Evolutionary conservation across 2,888 invertebrate species (phyloP), one percentile per base, ranked within the genome.

Genomic region (Leucoma salicis): DNA sequence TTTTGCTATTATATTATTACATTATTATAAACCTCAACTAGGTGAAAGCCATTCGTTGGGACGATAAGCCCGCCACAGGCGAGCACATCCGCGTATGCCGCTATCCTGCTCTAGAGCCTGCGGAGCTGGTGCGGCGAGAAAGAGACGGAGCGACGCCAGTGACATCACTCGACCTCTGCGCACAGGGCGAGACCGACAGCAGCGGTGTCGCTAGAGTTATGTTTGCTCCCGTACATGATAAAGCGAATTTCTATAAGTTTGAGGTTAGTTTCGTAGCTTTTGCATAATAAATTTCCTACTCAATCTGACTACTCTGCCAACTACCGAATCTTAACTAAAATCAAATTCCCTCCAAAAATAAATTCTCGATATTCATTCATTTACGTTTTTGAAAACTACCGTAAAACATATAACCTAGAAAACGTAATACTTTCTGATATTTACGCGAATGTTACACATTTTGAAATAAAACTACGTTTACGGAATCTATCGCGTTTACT

Each of bases 1-100:
- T n/a, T n/a, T n/a, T n/a, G n/a, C n/a, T n/a, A n/a, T n/a, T n/a
- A n/a, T n/a, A n/a, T n/a, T n/a, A n/a, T n/a, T n/a, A n/a, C n/a
- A n/a, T n/a, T n/a, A n/a, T n/a, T 27, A 25, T 27, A 11, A 27
- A 27, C 5, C 5, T 27, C 2, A 27, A 21, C n/a, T 43, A 90
- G 90, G 72, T 90, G 13, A 85, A 82, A 70, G 89, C 88, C 0
- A 82, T 71, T 0, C 78, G 85, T 0, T 90, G 87, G 86, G 86
- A 88, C 33, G 83, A 81, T 33, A 84, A 82, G 16, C 82, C 85
- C 3, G 82, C 80, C 0, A n/a, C 59, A 0, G 67, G 63, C 8
- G 77, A 79, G 36, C 60, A 48, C 0, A 53, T 90, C 4, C 68
- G 65, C 0, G 76, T 89, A 1, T 90, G 90, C 38, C 78, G 82